Evolutionary conservation across 2,797 vertebrate species (phyloP).

Genomic region (Eurystomus glaucurus): DNA sequence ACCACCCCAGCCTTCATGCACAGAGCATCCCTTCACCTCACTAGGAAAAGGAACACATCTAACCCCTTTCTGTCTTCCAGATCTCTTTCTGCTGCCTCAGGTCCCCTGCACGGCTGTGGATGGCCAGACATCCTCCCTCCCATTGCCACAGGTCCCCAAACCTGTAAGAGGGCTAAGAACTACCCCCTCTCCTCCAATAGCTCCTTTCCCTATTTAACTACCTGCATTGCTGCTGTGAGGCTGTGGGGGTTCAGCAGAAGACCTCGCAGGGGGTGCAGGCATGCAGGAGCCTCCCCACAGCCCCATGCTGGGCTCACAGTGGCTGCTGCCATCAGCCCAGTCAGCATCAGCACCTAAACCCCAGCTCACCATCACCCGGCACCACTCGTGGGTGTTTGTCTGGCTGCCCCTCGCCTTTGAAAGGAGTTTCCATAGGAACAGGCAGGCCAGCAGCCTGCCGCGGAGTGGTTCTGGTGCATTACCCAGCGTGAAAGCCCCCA

Average conservation of each 20-base stretch:
- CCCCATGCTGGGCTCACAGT: not conserved
- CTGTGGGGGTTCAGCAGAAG: not conserved
- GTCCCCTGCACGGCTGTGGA: not conserved
- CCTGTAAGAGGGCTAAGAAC: not conserved
- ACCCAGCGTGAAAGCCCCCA: constrained; percentile 54
- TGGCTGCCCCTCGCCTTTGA: constrained; percentile 12
- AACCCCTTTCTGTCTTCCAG: not conserved
- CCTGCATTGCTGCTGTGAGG: not conserved
- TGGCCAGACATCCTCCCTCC: not conserved
- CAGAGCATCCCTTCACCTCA: not conserved
- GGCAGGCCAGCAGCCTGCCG: not conserved
- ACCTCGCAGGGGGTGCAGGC: not conserved
- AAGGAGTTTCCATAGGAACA: constrained; percentile 52
- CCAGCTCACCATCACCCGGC: not conserved
- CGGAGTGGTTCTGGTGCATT: constrained; percentile 58
- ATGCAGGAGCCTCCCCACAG: not conserved
- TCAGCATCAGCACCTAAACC: not conserved
- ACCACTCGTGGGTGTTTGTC: not conserved
- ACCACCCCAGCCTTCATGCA: not conserved
- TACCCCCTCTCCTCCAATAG: not conserved
- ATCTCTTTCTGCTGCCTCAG: not conserved
- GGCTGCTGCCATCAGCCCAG: not conserved
- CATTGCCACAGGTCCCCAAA: not conserved
- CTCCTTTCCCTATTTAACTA: not conserved
- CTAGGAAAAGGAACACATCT: not conserved